Percentiles rank a stretch among this genome's conserved stretches.
phyloP scores from a whole-genome alignment of 2,888 invertebrate genomes.

The Crossocerus cetratus region DNA sequence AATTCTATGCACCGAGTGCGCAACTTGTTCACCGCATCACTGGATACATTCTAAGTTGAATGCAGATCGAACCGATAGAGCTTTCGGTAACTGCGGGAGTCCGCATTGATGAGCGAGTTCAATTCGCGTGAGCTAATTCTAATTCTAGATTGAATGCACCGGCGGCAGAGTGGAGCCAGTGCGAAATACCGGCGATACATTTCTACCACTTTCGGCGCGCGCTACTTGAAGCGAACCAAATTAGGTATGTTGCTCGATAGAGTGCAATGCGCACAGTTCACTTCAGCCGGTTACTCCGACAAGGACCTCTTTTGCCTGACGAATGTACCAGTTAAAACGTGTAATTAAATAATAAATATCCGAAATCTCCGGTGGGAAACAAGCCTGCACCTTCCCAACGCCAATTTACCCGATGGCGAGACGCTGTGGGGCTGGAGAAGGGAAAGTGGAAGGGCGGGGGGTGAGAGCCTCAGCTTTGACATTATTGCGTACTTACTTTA shows the following conservation, averaged over 20 bases:
- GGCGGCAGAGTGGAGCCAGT: too few species aligned
- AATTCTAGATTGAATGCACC: too few species aligned
- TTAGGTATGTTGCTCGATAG: background rate
- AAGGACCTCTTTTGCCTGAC: background rate
- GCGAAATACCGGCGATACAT: too few species aligned
- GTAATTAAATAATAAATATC: constrained; percentile 7
- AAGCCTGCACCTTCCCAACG: background rate
- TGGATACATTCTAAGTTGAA: too few species aligned
- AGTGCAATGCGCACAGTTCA: background rate
- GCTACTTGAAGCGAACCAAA: background rate
- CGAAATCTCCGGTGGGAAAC: background rate
- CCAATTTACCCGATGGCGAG: background rate
- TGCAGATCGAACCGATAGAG: too few species aligned
- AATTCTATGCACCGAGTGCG: background rate
- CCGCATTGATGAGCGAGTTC: too few species aligned
- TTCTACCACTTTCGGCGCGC: background rate
- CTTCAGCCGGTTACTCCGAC: background rate
- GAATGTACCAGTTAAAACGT: background rate
- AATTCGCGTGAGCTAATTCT: too few species aligned
- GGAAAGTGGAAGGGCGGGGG: too few species aligned
- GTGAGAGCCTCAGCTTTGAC: background rate
- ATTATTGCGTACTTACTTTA: background rate
- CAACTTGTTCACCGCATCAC: background rate
- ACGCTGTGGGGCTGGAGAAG: background rate
- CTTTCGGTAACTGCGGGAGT: too few species aligned